Conservation (phyloP, 1,140 invertebrate genomes). For the Rhynchophorus ferrugineus region DNA sequence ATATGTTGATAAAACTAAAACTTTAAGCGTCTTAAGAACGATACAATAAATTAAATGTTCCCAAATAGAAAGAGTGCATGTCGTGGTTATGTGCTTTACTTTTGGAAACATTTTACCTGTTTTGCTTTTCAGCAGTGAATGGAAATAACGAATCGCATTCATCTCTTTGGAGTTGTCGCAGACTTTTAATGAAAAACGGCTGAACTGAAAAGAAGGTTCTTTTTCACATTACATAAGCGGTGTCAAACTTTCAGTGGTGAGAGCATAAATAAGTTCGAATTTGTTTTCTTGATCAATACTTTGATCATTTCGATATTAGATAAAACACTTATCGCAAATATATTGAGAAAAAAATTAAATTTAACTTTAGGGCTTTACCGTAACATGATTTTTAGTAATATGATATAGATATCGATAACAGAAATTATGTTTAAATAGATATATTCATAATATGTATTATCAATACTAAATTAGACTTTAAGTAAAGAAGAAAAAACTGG, state of each 20-base stretch:
- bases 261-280: conserved; percentile 2
- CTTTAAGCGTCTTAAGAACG: no score
- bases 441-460: no score
- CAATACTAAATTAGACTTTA: no score
- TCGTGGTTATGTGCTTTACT: background rate
- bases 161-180: conserved; percentile 1
- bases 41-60: background rate
- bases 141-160: conserved; percentile 1
- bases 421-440: no score
- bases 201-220: background rate
- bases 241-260: background rate
- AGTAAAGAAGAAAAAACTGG: no score
- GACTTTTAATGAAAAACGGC: conserved; percentile 3
- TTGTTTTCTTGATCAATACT: conserved; percentile 2
- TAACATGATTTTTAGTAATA: no score
- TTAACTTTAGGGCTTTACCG: no score
- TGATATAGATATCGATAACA: no score
- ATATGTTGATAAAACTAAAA: no score
- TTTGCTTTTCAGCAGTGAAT: conserved; percentile 1
- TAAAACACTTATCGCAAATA: conserved; percentile 8
- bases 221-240: background rate
- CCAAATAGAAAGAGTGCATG: background rate
- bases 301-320: conserved; percentile 2
- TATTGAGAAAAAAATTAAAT: no score
- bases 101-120: conserved; percentile 1